These are phyloP conservation scores for Drosophila erecta DNA, from an alignment of 1,140 invertebrate genomes.

Conservation along the genomic window DNA sequence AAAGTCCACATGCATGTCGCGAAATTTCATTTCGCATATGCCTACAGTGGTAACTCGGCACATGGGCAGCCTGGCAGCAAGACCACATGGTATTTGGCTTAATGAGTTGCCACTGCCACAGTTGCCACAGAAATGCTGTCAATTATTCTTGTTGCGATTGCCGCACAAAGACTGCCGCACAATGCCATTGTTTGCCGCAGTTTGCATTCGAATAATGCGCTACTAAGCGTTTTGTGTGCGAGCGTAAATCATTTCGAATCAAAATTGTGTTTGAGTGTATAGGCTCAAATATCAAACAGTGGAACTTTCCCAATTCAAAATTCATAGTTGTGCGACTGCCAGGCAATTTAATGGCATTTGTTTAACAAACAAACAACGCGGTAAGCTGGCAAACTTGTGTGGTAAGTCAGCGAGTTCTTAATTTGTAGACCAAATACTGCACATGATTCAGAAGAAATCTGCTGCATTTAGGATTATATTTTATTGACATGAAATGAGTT, in stretches of 20 bases:
- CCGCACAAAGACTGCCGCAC: slow-evolving; percentile 17
- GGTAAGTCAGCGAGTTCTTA: too few species aligned
- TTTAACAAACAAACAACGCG: neutral
- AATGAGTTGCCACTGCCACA: slow-evolving; percentile 24
- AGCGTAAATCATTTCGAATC: slow-evolving; percentile 53
- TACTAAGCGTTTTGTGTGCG: slow-evolving; percentile 44
- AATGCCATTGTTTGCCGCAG: slow-evolving; percentile 36
- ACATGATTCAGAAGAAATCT: neutral
- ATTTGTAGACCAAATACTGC: too few species aligned
- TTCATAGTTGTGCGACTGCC: neutral
- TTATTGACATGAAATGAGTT: neutral
- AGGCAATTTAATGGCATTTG: neutral
- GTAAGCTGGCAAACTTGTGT: neutral
- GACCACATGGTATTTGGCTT: neutral
- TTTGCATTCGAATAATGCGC: slow-evolving; percentile 56
- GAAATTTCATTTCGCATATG: neutral
- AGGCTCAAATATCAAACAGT: neutral
- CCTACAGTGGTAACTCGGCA: neutral
- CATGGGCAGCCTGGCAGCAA: neutral
- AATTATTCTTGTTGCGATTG: slow-evolving; percentile 48
- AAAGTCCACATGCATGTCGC: slow-evolving; percentile 38
- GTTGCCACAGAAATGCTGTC: slow-evolving; percentile 33
- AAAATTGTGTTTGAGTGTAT: neutral
- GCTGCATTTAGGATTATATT: neutral
- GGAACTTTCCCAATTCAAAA: neutral